These are phyloP conservation scores for Stegodyphus dumicola DNA, from an alignment of 1,140 invertebrate species.

Conservation along the genomic window DNA sequence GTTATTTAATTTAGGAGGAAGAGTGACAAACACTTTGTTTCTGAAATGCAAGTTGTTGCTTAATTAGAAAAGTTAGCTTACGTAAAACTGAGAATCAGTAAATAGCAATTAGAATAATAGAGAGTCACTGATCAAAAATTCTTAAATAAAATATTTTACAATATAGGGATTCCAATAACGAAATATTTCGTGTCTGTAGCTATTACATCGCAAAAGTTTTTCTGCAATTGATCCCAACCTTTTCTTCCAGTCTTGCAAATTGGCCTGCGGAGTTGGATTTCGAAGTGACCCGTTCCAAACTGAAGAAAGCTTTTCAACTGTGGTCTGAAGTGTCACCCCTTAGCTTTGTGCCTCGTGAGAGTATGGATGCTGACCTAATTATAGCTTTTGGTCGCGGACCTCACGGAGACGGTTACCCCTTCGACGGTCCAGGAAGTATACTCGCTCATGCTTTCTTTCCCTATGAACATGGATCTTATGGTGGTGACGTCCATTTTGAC, in stretches of 20 bases:
- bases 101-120: too few relatives aligned
- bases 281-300: constrained; percentile 65
- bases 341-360: constrained; percentile 36
- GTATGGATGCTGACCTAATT: constrained; percentile 84
- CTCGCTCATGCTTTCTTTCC: constrained; percentile 93
- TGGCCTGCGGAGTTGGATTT: constrained; percentile 73
- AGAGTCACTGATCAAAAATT: too few relatives aligned
- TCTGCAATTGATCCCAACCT: not conserved
- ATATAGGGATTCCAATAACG: too few relatives aligned
- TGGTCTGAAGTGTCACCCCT: constrained; percentile 64
- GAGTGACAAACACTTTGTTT: too few relatives aligned
- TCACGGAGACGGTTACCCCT: constrained; percentile 79
- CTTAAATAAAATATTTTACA: too few relatives aligned
- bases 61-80: too few relatives aligned
- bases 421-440: constrained; percentile 71
- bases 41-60: too few relatives aligned
- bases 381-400: constrained; percentile 81
- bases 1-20: too few relatives aligned
- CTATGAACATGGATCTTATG: constrained; percentile 75
- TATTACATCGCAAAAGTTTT: too few relatives aligned
- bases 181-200: too few relatives aligned
- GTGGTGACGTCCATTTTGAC: constrained; percentile 95
- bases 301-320: constrained; percentile 64
- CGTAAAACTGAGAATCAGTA: too few relatives aligned
- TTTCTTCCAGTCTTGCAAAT: constrained; percentile 73